A percentile compares a stretch with the other conserved stretches of the same genome.
Evolutionary conservation across 1,140 invertebrate species (phyloP).

Genomic region (Drosophila pseudoananassae): DNA sequence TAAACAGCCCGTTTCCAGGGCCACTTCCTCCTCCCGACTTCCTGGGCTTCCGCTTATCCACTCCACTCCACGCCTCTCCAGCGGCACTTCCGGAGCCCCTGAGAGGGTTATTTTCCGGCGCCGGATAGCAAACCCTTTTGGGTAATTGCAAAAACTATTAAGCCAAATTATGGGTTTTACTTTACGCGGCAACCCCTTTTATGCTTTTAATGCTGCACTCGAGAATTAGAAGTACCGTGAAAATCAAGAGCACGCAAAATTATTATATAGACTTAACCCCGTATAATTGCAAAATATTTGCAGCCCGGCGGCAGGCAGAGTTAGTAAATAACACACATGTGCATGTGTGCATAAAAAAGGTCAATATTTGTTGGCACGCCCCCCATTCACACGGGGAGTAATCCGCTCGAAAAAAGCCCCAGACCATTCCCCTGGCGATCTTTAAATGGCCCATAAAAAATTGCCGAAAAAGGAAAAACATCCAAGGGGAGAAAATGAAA

Average conservation of each 20-base stretch:
- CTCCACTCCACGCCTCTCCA: slow-evolving; percentile 39
- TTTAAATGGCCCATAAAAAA: slow-evolving; percentile 67
- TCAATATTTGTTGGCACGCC: slow-evolving; percentile 67
- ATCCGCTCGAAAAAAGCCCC: slow-evolving; percentile 18
- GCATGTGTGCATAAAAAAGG: slow-evolving; percentile 54
- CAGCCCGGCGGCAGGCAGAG: slow-evolving; percentile 9
- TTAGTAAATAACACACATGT: slow-evolving; percentile 16
- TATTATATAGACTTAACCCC: slow-evolving; percentile 73
- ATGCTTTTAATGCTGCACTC: slow-evolving; percentile 42
- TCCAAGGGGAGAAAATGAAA: slow-evolving; percentile 3
- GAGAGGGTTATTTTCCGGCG: slow-evolving; percentile 26
- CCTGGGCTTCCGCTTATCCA: slow-evolving; percentile 4
- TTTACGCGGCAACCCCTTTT: slow-evolving; percentile 57
- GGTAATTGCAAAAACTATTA: slow-evolving; percentile 82
- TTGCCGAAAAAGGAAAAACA: slow-evolving; percentile 16
- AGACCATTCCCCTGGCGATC: slow-evolving; percentile 65
- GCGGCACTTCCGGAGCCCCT: slow-evolving; percentile 19
- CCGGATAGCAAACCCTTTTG: slow-evolving; percentile 48
- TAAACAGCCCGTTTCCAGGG: slow-evolving; percentile 59
- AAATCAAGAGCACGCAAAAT: slow-evolving; percentile 80
- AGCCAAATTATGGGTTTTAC: slow-evolving; percentile 82
- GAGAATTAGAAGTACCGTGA: slow-evolving; percentile 72
- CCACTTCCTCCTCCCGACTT: slow-evolving; percentile 37
- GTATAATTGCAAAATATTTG: slow-evolving; percentile 66
- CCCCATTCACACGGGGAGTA: slow-evolving; percentile 32